These are phyloP conservation scores for Guaruba guarouba DNA, from an alignment of 2,113 vertebrate genomes.

Conservation along the genomic window DNA sequence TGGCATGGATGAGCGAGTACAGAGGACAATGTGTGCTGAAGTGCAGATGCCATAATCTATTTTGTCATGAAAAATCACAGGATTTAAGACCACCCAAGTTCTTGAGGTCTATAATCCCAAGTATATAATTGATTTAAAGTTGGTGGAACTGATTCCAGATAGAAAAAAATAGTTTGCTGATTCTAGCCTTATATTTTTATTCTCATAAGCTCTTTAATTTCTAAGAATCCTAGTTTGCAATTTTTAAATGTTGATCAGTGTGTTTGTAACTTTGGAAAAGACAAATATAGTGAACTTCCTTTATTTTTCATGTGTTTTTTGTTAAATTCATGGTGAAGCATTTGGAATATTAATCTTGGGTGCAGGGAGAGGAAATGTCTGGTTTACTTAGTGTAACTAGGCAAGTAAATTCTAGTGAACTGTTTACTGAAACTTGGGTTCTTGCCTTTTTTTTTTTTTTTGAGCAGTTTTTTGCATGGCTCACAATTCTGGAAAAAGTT, in stretches of 20 bases:
- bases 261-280: neutral
- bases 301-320: constrained; percentile 5
- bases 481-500: neutral
- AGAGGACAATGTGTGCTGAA: neutral
- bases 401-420: neutral
- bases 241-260: neutral
- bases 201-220: neutral
- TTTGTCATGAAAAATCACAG: neutral
- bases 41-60: neutral
- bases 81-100: neutral
- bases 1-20: neutral
- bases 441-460: neutral
- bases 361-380: neutral
- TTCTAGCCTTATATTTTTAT: neutral
- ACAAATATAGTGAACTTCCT: neutral
- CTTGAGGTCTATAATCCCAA: neutral
- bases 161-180: neutral
- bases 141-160: neutral
- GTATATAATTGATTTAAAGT: neutral
- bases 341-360: constrained; percentile 29
- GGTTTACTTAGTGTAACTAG: neutral
- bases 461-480: neutral
- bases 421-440: neutral
- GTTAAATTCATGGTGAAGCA: constrained; percentile 4
- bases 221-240: neutral